phyloP scores from a whole-genome alignment of 2,113 vertebrate genomes.

The Telmatochromis brachygnathus region DNA sequence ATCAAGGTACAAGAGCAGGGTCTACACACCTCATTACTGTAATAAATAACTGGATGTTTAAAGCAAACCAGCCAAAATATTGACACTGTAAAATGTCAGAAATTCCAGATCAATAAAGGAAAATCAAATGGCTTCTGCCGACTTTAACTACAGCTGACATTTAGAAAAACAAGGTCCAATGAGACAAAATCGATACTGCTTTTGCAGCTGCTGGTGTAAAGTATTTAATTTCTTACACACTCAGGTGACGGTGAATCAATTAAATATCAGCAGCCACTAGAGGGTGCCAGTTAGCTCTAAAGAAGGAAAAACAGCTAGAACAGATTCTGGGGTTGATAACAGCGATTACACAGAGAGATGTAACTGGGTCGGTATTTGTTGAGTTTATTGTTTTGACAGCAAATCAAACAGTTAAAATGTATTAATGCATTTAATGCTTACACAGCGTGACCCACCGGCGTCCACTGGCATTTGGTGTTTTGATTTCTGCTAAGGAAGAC shows the following conservation, averaged over 20 bases:
- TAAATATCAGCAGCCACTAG: conserved; percentile 9
- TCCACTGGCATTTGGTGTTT: not conserved
- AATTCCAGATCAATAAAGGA: not conserved
- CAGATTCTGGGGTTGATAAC: not conserved
- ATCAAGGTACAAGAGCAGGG: conserved; percentile 76
- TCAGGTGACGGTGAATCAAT: not conserved
- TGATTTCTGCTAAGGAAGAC: not conserved
- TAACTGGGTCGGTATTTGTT: not conserved
- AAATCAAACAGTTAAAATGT: not conserved
- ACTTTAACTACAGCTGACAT: conserved; percentile 32
- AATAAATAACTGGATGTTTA: not conserved
- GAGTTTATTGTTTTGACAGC: not conserved
- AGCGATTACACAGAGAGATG: not conserved
- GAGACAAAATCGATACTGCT: not conserved
- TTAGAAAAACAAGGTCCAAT: not conserved
- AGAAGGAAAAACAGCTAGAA: not conserved
- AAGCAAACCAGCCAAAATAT: not conserved
- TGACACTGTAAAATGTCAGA: conserved; percentile 8
- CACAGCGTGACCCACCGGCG: rapidly evolving
- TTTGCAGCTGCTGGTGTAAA: not conserved
- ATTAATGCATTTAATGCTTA: not conserved
- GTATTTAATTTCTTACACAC: not conserved
- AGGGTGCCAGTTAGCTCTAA: not conserved
- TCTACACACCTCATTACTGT: not conserved
- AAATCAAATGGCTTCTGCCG: not conserved